These are phyloP conservation scores for Linyphia triangularis DNA, from an alignment of 2,888 invertebrate species.

Conservation along the genomic window DNA sequence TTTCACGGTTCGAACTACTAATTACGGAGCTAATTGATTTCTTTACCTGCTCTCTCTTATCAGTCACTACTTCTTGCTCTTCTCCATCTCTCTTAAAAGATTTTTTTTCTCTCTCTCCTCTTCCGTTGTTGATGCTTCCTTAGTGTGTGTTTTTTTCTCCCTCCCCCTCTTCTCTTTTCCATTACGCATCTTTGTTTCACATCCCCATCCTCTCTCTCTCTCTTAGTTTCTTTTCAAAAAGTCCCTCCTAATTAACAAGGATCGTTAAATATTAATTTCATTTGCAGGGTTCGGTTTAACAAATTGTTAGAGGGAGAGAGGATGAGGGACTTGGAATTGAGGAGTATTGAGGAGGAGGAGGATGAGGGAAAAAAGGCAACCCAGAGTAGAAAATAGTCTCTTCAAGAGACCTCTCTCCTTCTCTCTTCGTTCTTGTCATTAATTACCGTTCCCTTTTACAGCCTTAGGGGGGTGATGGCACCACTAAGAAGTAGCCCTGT, in stretches of 20 bases:
- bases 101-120: conserved; percentile 1
- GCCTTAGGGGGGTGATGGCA: conserved; percentile 40
- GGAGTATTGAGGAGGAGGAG: not conserved
- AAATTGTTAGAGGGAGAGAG: conserved; percentile 57
- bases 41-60: conserved; percentile 70
- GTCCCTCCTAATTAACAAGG: conserved; percentile 67
- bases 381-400: conserved; percentile 67
- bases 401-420: conserved; percentile 49
- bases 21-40: conserved; percentile 74
- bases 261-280: conserved; percentile 76
- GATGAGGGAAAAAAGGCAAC: conserved; percentile 21
- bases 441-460: conserved; percentile 70
- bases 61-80: conserved; percentile 53
- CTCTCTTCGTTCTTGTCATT: conserved; percentile 64
- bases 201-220: conserved; percentile 9
- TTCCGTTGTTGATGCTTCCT: conserved; percentile 31
- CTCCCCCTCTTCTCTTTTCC: not conserved
- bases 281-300: conserved; percentile 71
- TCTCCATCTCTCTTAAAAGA: conserved; percentile 41
- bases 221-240: conserved; percentile 30
- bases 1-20: conserved; percentile 74
- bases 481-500: conserved; percentile 56
- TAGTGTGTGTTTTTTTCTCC: conserved; percentile 8
- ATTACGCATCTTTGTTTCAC: conserved; percentile 35
- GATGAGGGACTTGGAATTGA: not conserved